These are phyloP conservation scores for Penaeus monodon DNA, from an alignment of 2,888 invertebrate species.

Conservation along the genomic window DNA sequence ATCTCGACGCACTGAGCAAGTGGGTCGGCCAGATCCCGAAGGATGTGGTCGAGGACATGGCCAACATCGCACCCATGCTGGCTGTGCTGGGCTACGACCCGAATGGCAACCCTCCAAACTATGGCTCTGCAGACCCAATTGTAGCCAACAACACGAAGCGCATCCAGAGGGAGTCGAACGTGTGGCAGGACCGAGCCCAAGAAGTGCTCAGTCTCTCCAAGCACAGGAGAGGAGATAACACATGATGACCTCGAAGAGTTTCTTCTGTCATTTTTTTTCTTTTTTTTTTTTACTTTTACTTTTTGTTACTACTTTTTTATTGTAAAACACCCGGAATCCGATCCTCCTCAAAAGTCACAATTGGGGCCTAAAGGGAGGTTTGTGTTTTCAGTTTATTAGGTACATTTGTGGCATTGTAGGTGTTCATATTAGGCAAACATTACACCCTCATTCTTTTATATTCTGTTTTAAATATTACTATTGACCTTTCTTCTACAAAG, in stretches of 20 bases:
- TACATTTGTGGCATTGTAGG: too few relatives aligned
- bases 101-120: slow-evolving; percentile 93
- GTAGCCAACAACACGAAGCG: slow-evolving; percentile 63
- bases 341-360: too few relatives aligned
- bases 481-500: too few relatives aligned
- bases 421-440: too few relatives aligned
- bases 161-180: slow-evolving; percentile 54
- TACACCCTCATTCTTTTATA: too few relatives aligned
- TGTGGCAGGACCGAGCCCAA: slow-evolving; percentile 61
- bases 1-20: slow-evolving; percentile 92
- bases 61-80: slow-evolving; percentile 94
- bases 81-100: slow-evolving; percentile 93
- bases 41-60: slow-evolving; percentile 93
- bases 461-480: too few relatives aligned
- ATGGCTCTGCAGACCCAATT: slow-evolving; percentile 74
- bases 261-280: too few relatives aligned
- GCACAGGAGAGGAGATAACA: slow-evolving; percentile 46
- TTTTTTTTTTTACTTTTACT: too few relatives aligned
- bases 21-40: slow-evolving; percentile 91
- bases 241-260: slow-evolving; percentile 18
- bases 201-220: slow-evolving; percentile 54
- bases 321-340: too few relatives aligned
- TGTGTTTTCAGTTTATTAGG: too few relatives aligned
- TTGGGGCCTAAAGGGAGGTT: too few relatives aligned
- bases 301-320: too few relatives aligned